Evolutionary conservation across 2,888 invertebrate species (phyloP).

Genomic region (Amitus sp.): DNA sequence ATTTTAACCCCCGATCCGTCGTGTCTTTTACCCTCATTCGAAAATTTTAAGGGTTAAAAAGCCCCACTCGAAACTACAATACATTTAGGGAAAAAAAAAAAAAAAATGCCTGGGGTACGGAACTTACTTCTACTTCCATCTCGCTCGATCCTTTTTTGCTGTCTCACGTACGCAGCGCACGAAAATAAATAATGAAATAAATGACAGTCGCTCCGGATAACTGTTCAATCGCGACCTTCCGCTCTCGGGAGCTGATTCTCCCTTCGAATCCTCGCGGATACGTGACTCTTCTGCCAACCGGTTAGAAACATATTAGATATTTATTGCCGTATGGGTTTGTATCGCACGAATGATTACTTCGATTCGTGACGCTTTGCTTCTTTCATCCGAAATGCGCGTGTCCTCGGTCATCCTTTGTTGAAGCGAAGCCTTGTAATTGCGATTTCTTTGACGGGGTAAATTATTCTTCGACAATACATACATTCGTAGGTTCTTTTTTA

Average conservation of each 20-base stretch:
- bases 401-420: slow-evolving; percentile 29
- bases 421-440: background rate
- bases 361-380: slow-evolving; percentile 30
- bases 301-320: slow-evolving; percentile 64
- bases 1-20: slow-evolving; percentile 43
- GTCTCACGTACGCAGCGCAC: slow-evolving; percentile 36
- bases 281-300: slow-evolving; percentile 53
- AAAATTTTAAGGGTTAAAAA: slow-evolving; percentile 64
- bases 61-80: slow-evolving; percentile 65
- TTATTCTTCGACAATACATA: no score
- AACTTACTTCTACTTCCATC: slow-evolving; percentile 2
- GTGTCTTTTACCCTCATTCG: slow-evolving; percentile 53
- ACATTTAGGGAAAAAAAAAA: slow-evolving; percentile 44
- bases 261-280: slow-evolving; percentile 43
- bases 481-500: no score
- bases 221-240: slow-evolving; percentile 60
- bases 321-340: slow-evolving; percentile 60
- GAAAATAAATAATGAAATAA: slow-evolving; percentile 62
- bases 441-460: background rate
- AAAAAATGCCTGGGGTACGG: slow-evolving; percentile 28
- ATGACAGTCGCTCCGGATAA: slow-evolving; percentile 61
- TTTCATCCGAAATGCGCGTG: slow-evolving; percentile 14
- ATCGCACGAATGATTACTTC: slow-evolving; percentile 49
- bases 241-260: slow-evolving; percentile 26
- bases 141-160: slow-evolving; percentile 34